A percentile compares a stretch with the other conserved stretches of the same genome.
These are phyloP conservation scores for Simalia tracyae DNA, from an alignment of 2,797 vertebrate genomes.

Conservation along the genomic window DNA sequence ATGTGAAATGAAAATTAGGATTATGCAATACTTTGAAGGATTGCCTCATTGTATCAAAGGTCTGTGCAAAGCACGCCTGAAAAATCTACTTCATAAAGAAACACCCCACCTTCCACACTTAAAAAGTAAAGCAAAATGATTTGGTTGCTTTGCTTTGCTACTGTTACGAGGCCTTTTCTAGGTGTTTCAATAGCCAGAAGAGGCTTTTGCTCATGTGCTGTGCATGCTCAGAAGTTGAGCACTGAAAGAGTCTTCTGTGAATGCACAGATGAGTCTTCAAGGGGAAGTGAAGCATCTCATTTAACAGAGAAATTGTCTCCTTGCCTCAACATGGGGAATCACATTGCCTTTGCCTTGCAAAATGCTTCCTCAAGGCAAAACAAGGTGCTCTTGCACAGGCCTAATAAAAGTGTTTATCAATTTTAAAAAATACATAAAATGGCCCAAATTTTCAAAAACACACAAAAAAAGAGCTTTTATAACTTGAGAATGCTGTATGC, in stretches of 20 bases:
- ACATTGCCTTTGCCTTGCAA: background rate
- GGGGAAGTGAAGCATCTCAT: background rate
- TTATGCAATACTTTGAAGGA: background rate
- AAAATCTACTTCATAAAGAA: background rate
- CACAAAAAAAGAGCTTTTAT: background rate
- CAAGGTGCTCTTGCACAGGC: background rate
- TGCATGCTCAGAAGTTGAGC: no score
- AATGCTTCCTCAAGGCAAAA: background rate
- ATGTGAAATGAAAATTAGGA: background rate
- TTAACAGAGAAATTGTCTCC: background rate
- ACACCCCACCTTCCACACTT: background rate
- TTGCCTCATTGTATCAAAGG: background rate
- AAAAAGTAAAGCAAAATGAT: background rate
- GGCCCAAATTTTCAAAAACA: background rate
- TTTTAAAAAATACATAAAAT: background rate
- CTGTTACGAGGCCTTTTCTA: background rate
- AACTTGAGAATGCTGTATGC: background rate
- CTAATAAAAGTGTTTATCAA: background rate
- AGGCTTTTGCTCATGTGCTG: background rate
- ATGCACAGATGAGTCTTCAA: background rate
- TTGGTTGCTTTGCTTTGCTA: background rate
- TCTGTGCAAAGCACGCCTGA: background rate
- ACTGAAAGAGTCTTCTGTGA: no score
- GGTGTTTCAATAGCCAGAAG: background rate
- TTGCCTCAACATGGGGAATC: background rate